Percentiles rank a stretch among this genome's conserved stretches.
Conservation (phyloP, 1,140 invertebrate genomes). For the Cylas formicarius region DNA sequence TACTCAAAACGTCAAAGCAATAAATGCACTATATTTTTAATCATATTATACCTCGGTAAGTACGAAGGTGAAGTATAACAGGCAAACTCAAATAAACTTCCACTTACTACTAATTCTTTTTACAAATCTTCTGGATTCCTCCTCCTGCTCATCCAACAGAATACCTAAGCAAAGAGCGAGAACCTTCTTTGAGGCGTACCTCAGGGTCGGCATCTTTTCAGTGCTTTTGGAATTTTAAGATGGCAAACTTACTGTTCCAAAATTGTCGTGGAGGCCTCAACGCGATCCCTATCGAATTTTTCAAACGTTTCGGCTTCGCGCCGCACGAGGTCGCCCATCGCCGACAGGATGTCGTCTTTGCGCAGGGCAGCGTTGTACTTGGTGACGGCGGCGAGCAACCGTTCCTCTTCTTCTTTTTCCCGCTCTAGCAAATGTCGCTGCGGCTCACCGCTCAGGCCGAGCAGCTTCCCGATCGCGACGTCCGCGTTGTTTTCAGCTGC, state of each 20-base stretch:
- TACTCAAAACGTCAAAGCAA: too few species aligned
- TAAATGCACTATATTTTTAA: too few species aligned
- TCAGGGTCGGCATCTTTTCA: too few species aligned
- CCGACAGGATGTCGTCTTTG: slow-evolving; percentile 50
- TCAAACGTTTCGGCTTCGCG: slow-evolving; percentile 47
- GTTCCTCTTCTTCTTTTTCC: slow-evolving; percentile 57
- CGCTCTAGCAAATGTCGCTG: slow-evolving; percentile 54
- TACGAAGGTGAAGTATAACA: too few species aligned
- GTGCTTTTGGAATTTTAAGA: too few species aligned
- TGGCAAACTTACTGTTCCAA: slow-evolving; percentile 38
- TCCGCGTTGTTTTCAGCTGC: slow-evolving; percentile 58
- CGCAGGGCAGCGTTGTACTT: slow-evolving; percentile 32
- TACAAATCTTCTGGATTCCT: too few species aligned
- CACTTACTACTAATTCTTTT: too few species aligned
- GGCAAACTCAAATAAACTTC: too few species aligned
- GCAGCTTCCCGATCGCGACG: slow-evolving; percentile 56
- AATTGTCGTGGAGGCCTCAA: slow-evolving; percentile 33
- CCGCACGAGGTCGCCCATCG: slow-evolving; percentile 59
- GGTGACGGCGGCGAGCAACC: slow-evolving; percentile 30
- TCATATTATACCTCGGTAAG: too few species aligned
- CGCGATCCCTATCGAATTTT: slow-evolving; percentile 30
- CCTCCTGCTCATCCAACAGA: too few species aligned
- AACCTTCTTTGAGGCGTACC: too few species aligned
- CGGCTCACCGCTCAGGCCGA: slow-evolving; percentile 50
- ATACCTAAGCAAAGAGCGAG: too few species aligned